A percentile compares a stretch with the other conserved stretches of the same genome.
Conservation (phyloP, 2,113 vertebrate genomes). For the Trematocara marginatum region DNA sequence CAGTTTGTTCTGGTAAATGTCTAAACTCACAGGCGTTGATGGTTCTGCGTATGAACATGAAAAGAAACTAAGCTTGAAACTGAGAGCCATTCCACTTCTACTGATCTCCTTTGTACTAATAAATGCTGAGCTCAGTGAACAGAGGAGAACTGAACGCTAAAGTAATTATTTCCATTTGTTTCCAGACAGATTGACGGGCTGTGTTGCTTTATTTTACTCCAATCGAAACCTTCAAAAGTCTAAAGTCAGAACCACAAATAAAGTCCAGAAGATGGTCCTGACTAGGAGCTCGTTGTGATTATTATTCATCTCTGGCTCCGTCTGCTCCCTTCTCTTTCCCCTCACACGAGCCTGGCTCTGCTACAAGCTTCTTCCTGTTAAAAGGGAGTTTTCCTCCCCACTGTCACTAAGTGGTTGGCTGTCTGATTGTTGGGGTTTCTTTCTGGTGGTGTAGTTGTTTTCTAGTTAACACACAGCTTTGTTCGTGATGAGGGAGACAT, state of each 20-base stretch:
- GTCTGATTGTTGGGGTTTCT: background rate
- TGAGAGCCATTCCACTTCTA: background rate
- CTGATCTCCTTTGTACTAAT: background rate
- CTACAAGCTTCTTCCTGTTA: background rate
- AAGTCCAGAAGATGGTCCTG: background rate
- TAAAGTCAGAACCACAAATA: background rate
- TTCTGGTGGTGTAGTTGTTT: background rate
- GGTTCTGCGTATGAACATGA: background rate
- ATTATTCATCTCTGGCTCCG: background rate
- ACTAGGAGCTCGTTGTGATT: fast-evolving
- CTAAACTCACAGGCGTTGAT: background rate
- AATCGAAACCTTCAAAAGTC: background rate
- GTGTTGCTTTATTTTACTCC: background rate
- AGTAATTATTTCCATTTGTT: background rate
- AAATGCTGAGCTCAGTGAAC: background rate
- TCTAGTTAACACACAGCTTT: background rate
- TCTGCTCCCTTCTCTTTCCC: background rate
- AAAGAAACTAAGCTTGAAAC: background rate
- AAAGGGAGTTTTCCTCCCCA: background rate
- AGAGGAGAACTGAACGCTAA: fast-evolving
- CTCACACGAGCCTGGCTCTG: background rate
- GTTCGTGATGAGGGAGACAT: background rate
- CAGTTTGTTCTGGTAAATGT: background rate
- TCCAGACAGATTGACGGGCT: background rate
- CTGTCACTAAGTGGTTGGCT: background rate